Evolutionary conservation across 2,113 vertebrate species (phyloP).

Genomic region (Lepisosteus osseus): DNA sequence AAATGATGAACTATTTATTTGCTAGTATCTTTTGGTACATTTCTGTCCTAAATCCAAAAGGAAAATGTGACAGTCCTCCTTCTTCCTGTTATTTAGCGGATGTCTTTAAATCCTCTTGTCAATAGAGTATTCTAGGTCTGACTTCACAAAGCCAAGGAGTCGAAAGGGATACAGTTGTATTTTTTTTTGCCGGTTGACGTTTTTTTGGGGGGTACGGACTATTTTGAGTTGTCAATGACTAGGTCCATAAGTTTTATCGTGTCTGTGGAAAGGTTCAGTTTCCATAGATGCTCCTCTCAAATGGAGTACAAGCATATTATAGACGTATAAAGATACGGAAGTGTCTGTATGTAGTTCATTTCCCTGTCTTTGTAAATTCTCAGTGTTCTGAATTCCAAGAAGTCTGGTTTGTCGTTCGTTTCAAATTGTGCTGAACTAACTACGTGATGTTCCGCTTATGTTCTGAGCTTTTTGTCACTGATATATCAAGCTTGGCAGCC

Average conservation of each 20-base stretch:
- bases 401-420: constrained; percentile 21
- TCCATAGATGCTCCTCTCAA: too few species aligned
- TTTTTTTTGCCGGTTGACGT: neutral
- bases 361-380: constrained; percentile 10
- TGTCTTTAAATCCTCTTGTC: neutral
- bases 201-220: neutral
- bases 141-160: neutral
- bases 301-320: too few species aligned
- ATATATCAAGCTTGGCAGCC: constrained; percentile 30
- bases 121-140: neutral
- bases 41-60: constrained; percentile 18
- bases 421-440: constrained; percentile 10
- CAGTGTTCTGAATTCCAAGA: neutral
- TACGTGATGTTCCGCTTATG: constrained; percentile 31
- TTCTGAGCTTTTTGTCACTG: constrained; percentile 26
- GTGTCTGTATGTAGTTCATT: constrained; percentile 32
- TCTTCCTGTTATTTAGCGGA: neutral
- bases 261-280: too few species aligned
- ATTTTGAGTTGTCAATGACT: neutral
- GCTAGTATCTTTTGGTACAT: constrained; percentile 38
- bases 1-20: constrained; percentile 79
- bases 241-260: too few species aligned
- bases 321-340: constrained; percentile 21
- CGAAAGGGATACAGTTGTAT: neutral
- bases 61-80: neutral